Percentiles rank a stretch among this genome's conserved stretches.
phyloP scores from a whole-genome alignment of 2,888 invertebrate species.

The Oscheius myriophilus region DNA sequence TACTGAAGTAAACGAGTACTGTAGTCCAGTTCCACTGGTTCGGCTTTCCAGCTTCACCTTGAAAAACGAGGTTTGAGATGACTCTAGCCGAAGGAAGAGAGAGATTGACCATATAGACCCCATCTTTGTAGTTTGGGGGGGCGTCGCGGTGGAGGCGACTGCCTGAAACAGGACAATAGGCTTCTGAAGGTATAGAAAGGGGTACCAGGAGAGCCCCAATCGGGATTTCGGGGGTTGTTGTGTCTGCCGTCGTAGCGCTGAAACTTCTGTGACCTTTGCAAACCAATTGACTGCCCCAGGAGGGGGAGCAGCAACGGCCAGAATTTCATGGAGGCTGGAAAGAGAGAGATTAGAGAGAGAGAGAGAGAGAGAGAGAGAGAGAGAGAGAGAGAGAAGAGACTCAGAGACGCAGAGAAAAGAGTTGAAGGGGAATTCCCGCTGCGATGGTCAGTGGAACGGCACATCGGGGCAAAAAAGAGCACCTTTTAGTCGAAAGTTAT shows the following conservation, averaged over 20 bases:
- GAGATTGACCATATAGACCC: constrained; percentile 91
- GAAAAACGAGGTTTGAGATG: constrained; percentile 85
- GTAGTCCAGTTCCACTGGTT: constrained; percentile 65
- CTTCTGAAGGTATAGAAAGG: too few species aligned
- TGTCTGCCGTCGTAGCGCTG: constrained; percentile 98
- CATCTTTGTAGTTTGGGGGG: constrained; percentile 90
- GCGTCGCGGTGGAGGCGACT: constrained; percentile 89
- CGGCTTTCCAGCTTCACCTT: constrained; percentile 71
- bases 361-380: neutral
- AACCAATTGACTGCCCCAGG: constrained; percentile 35
- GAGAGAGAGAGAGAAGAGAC: too few species aligned
- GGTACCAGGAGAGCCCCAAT: constrained; percentile 94
- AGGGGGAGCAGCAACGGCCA: constrained; percentile 23
- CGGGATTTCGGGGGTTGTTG: constrained; percentile 94
- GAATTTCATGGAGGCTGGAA: neutral
- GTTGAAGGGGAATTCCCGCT: too few species aligned
- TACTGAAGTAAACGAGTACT: constrained; percentile 91
- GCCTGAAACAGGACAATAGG: constrained; percentile 78
- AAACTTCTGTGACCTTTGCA: constrained; percentile 61
- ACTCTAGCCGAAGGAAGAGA: constrained; percentile 86
- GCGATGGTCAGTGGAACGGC: too few species aligned
- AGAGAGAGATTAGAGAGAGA: neutral
- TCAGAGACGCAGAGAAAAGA: too few species aligned
- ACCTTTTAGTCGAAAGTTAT: too few species aligned
- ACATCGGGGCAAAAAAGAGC: too few species aligned